Base-by-base conservation (phyloP, 2,797 vertebrate genomes). In the Ctenopoma multispine region DNA sequence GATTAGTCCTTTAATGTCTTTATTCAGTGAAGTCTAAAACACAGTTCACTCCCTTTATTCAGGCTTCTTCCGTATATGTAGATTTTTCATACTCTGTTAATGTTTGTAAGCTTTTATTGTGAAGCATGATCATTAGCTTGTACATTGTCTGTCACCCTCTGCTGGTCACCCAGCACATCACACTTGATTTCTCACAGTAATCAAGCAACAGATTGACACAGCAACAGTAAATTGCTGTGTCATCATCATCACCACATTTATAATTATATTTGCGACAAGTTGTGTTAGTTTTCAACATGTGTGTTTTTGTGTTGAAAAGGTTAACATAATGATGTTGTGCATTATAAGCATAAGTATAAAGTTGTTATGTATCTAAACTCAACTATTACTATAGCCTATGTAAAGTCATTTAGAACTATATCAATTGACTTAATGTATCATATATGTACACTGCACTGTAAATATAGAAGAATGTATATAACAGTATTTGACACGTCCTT, bases 121-220 rank as follows among this genome's bases (percentile, higher is more conserved):
- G 31, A 59, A 27, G 21, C 64, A 8, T 61, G 24, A 31, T 59
- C 31, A 31, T 12, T 38, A 11, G 10, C 14, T 14, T 17, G 41
- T 34, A 27, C 2, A n/a, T 7, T 8, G 20, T 54, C 48, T 31
- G 24, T 43, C 14, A 6, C 53, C 60, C 55, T 48, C 60, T 72
- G 38, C 55, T 69, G 65, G 41, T 77, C 40, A 65, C 11, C 14
- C 40, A 20, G 23, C 24, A 31, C 29, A 51, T 69, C 4, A 73
- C 15, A 31, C 34, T 6, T 20, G 31, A 34, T 7, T 34, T 34
- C 8, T 18, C 41, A n/a, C n/a, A n/a, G n/a, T n/a, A n/a, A 43
- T 17, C 15, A 43, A n/a, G n/a, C n/a, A n/a, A n/a, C n/a, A n/a
- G n/a, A n/a, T n/a, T n/a, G n/a, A n/a, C n/a, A n/a, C n/a, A n/a